These are phyloP conservation scores for Rhamnusium bicolor DNA, from an alignment of 2,888 invertebrate genomes.

Conservation along the genomic window DNA sequence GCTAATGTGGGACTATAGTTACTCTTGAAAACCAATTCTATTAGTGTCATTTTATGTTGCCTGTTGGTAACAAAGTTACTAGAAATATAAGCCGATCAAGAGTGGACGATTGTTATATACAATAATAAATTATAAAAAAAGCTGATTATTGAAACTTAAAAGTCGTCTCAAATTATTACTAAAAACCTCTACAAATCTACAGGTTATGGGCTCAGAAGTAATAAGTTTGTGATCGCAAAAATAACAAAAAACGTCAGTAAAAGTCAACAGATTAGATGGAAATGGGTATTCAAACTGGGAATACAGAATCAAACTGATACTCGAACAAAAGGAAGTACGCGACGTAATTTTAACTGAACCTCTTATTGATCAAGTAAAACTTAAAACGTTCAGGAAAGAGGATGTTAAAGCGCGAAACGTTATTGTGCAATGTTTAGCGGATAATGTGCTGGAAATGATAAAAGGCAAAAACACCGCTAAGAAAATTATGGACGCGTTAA, in stretches of 20 bases:
- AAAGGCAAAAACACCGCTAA: conserved; percentile 35
- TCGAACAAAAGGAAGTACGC: conserved; percentile 24
- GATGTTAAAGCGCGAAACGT: conserved; percentile 38
- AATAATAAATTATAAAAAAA: too few relatives aligned
- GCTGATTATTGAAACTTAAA: too few relatives aligned
- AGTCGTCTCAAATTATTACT: neutral
- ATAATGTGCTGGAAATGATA: conserved; percentile 38
- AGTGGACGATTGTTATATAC: too few relatives aligned
- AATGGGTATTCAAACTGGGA: conserved; percentile 32
- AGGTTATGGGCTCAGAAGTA: conserved; percentile 18
- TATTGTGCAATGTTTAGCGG: conserved; percentile 38
- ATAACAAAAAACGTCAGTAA: neutral
- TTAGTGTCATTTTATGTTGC: too few relatives aligned
- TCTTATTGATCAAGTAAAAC: neutral
- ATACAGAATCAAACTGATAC: conserved; percentile 16
- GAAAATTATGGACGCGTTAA: conserved; percentile 31
- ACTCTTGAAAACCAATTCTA: too few relatives aligned
- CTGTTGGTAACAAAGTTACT: too few relatives aligned
- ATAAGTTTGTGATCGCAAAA: too few relatives aligned
- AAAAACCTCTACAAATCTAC: neutral
- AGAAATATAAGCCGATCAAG: too few relatives aligned
- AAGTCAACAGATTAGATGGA: conserved; percentile 25
- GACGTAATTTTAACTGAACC: neutral
- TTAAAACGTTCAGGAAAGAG: conserved; percentile 28
- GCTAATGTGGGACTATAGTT: too few relatives aligned